Base-by-base conservation (phyloP, 2,113 vertebrate genomes). In the Salminus brasiliensis region DNA sequence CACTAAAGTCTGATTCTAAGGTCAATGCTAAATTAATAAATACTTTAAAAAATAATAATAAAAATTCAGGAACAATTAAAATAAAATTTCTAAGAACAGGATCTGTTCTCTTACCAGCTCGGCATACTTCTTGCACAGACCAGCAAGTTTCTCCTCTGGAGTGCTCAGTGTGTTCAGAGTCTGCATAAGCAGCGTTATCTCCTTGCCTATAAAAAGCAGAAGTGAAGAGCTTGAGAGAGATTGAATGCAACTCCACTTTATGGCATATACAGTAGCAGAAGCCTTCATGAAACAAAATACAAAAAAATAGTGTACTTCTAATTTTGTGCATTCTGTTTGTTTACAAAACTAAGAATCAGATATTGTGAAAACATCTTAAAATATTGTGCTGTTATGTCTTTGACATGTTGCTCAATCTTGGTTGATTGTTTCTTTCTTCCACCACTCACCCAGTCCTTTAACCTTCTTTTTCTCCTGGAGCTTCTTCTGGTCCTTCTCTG, bases 151-250 rank as follows among this genome's bases (percentile, higher is more conserved):
- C 87, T 99, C 97, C 84, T 99, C 97, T 0, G 98, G 96, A 0
- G 97, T 99, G 89, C 97, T 98, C 88, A 99, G 91, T 0, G 97
- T 99, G 92, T 99, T 99, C 76, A 98, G 84, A 0, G 98, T 99
- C 93, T 99, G 98, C 98, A 99, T 99, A 85, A 99, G 91, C 73
- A 99, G 89, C 0, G 97, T 99, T 90, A 99, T 98, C 84, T 99
- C 97, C 88, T 99, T 99, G 23, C 98, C 97, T 99, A 85, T 12
- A 86, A 90, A 0, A 32, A 41, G 43, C 2, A 66, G 1, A 57
- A 0, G 74, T 13, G 1, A 57, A 66, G n/a, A 43, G 27, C 21
- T n/a, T 25, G 16, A 21, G 36, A 18, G 36, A 3, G 5, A 32
- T 15, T 23, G 2, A 62, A 18, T 18, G 18, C 23, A 15, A 70